A percentile compares a stretch with the other conserved stretches of the same genome.
Evolutionary conservation across 64 coral and sea anemone species (phyloP).

Genomic region (Trachythela sp.): DNA sequence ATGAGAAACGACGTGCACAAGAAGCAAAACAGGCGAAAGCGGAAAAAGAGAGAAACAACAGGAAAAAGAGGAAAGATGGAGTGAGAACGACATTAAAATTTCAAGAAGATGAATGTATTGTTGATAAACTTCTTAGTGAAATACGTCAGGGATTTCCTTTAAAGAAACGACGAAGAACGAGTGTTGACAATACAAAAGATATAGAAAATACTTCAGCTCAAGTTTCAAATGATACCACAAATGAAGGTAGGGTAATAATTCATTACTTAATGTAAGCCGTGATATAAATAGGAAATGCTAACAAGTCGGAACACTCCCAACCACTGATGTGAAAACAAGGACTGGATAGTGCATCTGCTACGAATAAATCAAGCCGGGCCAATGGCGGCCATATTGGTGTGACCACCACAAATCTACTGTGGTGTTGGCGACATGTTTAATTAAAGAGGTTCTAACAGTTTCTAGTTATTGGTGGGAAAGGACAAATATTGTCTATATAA

Average conservation of each 20-base stretch:
- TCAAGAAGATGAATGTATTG: conserved; percentile 6
- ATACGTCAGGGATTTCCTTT: conserved; percentile 16
- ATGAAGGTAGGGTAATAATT: background rate
- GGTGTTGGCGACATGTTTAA: no score
- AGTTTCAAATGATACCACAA: background rate
- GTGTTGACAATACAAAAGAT: background rate
- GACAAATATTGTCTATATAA: no score
- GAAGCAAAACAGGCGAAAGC: background rate
- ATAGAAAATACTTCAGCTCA: background rate
- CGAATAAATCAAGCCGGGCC: no score
- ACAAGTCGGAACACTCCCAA: no score
- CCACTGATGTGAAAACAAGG: no score
- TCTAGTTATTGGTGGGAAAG: no score
- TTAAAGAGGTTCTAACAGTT: no score
- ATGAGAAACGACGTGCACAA: background rate
- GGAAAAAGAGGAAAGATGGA: background rate
- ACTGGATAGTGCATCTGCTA: no score
- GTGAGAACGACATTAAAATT: background rate
- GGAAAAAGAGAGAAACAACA: background rate
- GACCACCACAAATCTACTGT: no score
- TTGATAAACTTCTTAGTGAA: background rate
- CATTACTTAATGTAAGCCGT: no score
- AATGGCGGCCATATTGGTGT: no score
- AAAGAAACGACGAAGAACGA: background rate
- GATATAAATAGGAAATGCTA: no score